phyloP scores from a whole-genome alignment of 2,797 vertebrate genomes.

The Dipus sagitta region DNA sequence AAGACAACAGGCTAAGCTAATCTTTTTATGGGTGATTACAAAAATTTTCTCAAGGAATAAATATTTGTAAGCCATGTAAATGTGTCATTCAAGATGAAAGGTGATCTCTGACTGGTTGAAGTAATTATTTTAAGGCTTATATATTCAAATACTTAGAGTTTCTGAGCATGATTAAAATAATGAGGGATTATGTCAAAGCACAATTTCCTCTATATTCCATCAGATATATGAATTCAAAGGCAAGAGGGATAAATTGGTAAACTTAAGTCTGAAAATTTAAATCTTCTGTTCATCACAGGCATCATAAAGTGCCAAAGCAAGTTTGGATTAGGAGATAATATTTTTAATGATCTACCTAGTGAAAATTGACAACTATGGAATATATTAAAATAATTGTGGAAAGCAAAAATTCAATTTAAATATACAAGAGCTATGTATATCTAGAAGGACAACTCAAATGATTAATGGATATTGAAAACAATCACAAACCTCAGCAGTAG shows the following conservation, averaged over 20 bases:
- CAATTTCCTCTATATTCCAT: background rate
- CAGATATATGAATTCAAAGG: slow-evolving; percentile 9
- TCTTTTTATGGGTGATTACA: background rate
- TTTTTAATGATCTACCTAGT: background rate
- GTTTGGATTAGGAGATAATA: background rate
- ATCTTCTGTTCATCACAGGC: background rate
- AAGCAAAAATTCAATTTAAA: background rate
- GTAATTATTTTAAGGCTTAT: background rate
- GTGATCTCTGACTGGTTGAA: background rate
- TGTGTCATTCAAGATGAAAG: background rate
- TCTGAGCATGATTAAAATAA: background rate
- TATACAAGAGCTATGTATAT: background rate
- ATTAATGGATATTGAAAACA: slow-evolving; percentile 2
- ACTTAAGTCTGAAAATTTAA: slow-evolving; percentile 12
- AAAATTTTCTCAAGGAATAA: background rate
- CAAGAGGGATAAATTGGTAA: background rate
- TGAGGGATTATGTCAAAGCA: background rate
- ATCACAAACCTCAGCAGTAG: background rate
- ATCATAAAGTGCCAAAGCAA: background rate
- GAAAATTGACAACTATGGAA: background rate
- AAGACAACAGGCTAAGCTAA: background rate
- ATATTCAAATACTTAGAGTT: background rate
- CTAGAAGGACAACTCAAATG: slow-evolving; percentile 8
- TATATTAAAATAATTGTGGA: slow-evolving; percentile 1
- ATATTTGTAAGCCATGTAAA: background rate